Evolutionary conservation across 2,113 vertebrate genomes (phyloP).

Genomic region (Phaethon lepturus): DNA sequence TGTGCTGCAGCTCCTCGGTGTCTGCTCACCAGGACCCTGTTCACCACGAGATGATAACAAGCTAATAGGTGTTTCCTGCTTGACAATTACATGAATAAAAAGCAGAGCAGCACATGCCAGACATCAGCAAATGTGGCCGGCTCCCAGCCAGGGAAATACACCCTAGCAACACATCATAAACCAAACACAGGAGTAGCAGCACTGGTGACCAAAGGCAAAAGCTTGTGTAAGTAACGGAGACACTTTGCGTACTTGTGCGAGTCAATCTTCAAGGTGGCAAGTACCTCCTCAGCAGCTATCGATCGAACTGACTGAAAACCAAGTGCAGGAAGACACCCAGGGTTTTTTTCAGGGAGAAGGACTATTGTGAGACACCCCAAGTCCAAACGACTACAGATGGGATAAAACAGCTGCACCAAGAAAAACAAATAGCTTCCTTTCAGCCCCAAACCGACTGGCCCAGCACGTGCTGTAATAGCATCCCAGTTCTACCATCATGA

Average conservation of each 20-base stretch:
- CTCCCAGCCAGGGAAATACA: conserved; percentile 25
- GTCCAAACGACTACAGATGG: neutral
- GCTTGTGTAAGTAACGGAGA: neutral
- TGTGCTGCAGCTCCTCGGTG: conserved; percentile 2
- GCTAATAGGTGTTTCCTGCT: conserved; percentile 66
- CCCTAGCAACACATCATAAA: conserved; percentile 53
- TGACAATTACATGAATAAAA: conserved; percentile 38
- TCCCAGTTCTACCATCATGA: neutral
- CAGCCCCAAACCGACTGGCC: neutral
- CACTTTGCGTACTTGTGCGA: fast-evolving
- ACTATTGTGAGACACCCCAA: neutral
- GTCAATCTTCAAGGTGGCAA: neutral
- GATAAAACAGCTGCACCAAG: conserved; percentile 26
- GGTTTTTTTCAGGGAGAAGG: neutral
- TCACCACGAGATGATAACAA: conserved; percentile 52
- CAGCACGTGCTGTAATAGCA: neutral
- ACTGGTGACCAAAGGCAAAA: neutral
- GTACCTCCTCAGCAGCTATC: neutral
- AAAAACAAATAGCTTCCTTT: neutral
- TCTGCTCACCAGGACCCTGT: conserved; percentile 30
- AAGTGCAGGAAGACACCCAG: neutral
- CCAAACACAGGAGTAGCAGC: neutral
- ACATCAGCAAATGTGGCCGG: conserved; percentile 24
- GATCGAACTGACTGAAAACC: neutral
- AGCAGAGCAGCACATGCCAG: conserved; percentile 44